phyloP scores from a whole-genome alignment of 2,888 invertebrate genomes.

The Allophyes oxyacanthae region DNA sequence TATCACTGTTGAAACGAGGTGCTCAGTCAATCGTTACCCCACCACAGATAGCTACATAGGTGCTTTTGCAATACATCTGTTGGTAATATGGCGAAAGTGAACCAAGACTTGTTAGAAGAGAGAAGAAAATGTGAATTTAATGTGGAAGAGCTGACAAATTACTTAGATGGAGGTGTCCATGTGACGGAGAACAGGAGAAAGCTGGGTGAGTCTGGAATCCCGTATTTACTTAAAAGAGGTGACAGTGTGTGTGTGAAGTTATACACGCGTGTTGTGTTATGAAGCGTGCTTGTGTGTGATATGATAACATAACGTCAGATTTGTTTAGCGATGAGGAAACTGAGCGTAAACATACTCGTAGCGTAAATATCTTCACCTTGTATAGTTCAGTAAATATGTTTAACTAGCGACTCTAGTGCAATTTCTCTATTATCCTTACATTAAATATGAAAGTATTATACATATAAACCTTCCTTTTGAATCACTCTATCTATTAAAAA shows the following conservation, averaged over 20 bases:
- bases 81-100: constrained; percentile 74
- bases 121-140: constrained; percentile 92
- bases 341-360: too few species aligned
- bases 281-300: background rate
- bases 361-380: too few species aligned
- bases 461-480: too few species aligned
- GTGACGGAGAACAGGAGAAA: constrained; percentile 90
- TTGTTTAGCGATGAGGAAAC: too few species aligned
- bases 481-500: too few species aligned
- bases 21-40: constrained; percentile 7
- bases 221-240: constrained; percentile 8
- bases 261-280: background rate
- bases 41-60: constrained; percentile 18
- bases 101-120: constrained; percentile 92
- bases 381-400: too few species aligned
- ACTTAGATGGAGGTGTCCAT: constrained; percentile 92
- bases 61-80: background rate
- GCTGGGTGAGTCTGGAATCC: constrained; percentile 63
- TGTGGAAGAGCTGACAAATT: constrained; percentile 92
- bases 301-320: background rate
- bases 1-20: background rate
- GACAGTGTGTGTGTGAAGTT: background rate
- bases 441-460: too few species aligned
- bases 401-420: too few species aligned
- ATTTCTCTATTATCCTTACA: too few species aligned